These are phyloP conservation scores for Anguilla japonica DNA, from an alignment of 2,113 vertebrate genomes.

Conservation along the genomic window DNA sequence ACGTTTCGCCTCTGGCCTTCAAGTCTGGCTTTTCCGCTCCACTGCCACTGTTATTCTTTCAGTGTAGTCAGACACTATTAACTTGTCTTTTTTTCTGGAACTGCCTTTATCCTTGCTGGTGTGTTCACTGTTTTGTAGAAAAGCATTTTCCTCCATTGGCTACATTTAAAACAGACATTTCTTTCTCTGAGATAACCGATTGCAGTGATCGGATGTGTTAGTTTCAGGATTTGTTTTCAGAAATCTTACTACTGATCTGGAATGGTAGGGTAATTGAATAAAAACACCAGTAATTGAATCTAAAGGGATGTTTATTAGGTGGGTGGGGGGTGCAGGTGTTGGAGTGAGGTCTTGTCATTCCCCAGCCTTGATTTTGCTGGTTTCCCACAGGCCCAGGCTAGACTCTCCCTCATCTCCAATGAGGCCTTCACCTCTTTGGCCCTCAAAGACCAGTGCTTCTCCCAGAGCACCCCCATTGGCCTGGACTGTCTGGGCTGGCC, in stretches of 20 bases:
- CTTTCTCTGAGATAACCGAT: not conserved
- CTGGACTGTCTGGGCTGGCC: constrained; percentile 69
- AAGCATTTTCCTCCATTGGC: not conserved
- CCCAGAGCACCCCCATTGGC: constrained; percentile 74
- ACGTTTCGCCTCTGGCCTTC: constrained; percentile 1
- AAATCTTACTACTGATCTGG: not conserved
- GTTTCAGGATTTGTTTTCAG: not conserved
- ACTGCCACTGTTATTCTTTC: not conserved
- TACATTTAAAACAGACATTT: not conserved
- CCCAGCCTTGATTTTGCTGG: constrained; percentile 1
- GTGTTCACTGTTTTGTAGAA: not conserved
- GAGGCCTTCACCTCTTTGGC: constrained; percentile 58
- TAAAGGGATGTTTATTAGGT: not conserved
- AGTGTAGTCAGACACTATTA: not conserved
- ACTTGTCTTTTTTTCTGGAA: not conserved
- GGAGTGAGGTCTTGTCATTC: constrained; percentile 21
- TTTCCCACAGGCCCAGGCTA: constrained; percentile 57
- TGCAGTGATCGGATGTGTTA: not conserved
- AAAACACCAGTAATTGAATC: not conserved
- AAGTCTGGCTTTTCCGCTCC: constrained; percentile 16
- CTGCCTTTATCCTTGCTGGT: not conserved
- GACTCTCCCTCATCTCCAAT: constrained; percentile 48
- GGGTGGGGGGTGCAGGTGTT: not conserved
- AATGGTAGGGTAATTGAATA: too few relatives aligned
- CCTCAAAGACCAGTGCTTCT: constrained; percentile 66